Base-by-base conservation (phyloP, 2,113 vertebrate genomes). In the Neogale vison region DNA sequence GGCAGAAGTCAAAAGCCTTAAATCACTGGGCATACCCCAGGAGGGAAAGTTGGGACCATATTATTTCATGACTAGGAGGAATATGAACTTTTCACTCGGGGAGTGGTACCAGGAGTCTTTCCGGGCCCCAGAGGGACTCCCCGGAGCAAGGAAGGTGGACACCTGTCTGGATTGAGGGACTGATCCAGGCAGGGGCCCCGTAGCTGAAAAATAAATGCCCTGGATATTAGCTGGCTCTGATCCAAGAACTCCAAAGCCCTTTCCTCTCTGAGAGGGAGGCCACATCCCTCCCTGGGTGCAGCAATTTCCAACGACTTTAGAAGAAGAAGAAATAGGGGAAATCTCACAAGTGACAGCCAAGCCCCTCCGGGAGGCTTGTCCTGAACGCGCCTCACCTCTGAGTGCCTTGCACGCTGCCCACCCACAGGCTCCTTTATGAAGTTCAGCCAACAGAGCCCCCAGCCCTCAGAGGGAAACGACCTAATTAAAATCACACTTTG, bases 1-100 rank as follows among this genome's bases (percentile, higher is more conserved):
- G 95, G 97, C 97, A 95, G 98, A 98, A 98, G 97, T 98, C 94
- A 98, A 98, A 98, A 97, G 92, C 63, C 89, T 98, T 98, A 98
- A 98, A 98, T 98, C 98, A 98, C 95, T 92, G 97, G 94, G 92
- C 93, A 92, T 0, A 2, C 79, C 98, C 93, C 88, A 97, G 71
- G 96, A 97, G 97, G 94, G 95, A 96, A 95, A 67, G 61, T 83
- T 96, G 97, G 96, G 97, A 94, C 96, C 81, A 97, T 93, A 80
- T 96, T 98, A 98, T 93, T 36, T 2, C 24, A 96, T 69, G 89
- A 97, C 84, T 52, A 91, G 80, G 79, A 92, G 31, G 80, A 92
- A 74, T 4, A 31, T 5, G 36, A 88, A 52, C 39, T 95, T 36
- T 90, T 94, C 76, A 91, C 74, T 91, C 67, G 55, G 63, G 88